A percentile compares a stretch with the other conserved stretches of the same genome.
phyloP scores from a whole-genome alignment of 2,113 vertebrate species.

The Blennius ocellaris region DNA sequence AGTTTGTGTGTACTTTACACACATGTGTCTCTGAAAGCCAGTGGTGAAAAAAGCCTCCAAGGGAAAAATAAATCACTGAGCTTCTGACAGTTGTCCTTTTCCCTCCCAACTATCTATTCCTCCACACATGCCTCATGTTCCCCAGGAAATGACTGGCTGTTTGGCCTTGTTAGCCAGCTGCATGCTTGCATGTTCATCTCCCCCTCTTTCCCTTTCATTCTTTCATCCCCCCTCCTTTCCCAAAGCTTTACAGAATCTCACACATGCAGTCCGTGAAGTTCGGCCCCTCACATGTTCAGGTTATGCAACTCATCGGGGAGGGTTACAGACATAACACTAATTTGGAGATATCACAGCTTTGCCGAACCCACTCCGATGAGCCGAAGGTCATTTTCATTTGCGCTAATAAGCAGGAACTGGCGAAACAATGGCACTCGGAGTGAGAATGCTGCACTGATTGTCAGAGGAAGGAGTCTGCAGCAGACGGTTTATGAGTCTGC shows the following conservation, averaged over 20 bases:
- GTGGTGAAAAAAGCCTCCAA: constrained; percentile 77
- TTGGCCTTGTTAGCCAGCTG: constrained; percentile 82
- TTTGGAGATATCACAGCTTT: constrained; percentile 47
- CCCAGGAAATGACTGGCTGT: constrained; percentile 77
- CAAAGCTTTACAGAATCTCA: constrained; percentile 54
- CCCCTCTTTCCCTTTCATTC: constrained; percentile 24
- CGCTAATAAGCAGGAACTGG: constrained; percentile 40
- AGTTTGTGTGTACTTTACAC: constrained; percentile 70
- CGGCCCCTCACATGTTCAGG: constrained; percentile 51
- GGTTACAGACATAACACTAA: constrained; percentile 37
- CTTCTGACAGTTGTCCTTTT: constrained; percentile 81
- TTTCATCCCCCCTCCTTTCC: constrained; percentile 36
- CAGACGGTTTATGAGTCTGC: constrained; percentile 21
- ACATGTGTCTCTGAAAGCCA: constrained; percentile 76
- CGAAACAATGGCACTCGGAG: constrained; percentile 33
- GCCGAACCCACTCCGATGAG: constrained; percentile 25
- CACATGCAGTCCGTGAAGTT: constrained; percentile 51
- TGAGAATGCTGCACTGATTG: constrained; percentile 26
- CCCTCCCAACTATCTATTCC: constrained; percentile 77
- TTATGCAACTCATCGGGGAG: constrained; percentile 52
- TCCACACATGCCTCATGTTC: constrained; percentile 76
- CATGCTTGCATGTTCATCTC: constrained; percentile 66
- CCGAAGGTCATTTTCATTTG: constrained; percentile 40
- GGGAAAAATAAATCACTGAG: constrained; percentile 80
- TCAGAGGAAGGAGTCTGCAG: constrained; percentile 15